Evolutionary conservation across 2,113 vertebrate species (phyloP).

Genomic region (Hippopotamus amphibius): DNA sequence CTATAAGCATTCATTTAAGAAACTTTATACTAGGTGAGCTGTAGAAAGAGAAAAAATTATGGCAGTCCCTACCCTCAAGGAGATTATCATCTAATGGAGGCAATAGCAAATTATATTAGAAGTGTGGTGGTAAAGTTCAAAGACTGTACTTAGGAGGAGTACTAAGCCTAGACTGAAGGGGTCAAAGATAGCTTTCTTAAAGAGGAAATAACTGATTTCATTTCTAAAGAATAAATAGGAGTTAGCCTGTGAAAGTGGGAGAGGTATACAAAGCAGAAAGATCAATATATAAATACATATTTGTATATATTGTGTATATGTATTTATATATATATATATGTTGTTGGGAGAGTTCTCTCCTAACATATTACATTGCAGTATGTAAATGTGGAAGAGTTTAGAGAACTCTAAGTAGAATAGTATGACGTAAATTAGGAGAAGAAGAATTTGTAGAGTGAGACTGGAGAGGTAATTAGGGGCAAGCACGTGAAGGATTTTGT

Average conservation of each 20-base stretch:
- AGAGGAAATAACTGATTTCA: neutral
- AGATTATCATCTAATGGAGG: constrained; percentile 24
- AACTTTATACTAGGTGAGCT: constrained; percentile 33
- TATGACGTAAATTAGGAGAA: neutral
- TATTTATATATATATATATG: no score
- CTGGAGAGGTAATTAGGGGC: neutral
- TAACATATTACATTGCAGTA: no score
- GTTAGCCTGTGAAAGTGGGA: neutral
- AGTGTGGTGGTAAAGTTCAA: neutral
- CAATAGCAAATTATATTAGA: neutral
- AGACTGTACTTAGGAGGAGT: neutral
- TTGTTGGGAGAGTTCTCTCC: no score
- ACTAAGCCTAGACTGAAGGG: neutral
- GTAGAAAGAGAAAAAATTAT: constrained; percentile 52
- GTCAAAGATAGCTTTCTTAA: constrained; percentile 11
- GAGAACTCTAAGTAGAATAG: constrained; percentile 2
- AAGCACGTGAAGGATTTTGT: constrained; percentile 35
- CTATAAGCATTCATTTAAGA: constrained; percentile 4
- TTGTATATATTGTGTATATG: no score
- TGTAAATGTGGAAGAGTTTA: neutral
- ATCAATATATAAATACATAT: neutral
- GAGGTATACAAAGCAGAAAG: neutral
- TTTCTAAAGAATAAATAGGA: constrained; percentile 30
- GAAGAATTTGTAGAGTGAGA: neutral
- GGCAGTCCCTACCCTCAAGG: neutral